Evolutionary conservation across 92 coral and sea anemone genomes (phyloP).

Genomic region (Umimayanthus kanabou): DNA sequence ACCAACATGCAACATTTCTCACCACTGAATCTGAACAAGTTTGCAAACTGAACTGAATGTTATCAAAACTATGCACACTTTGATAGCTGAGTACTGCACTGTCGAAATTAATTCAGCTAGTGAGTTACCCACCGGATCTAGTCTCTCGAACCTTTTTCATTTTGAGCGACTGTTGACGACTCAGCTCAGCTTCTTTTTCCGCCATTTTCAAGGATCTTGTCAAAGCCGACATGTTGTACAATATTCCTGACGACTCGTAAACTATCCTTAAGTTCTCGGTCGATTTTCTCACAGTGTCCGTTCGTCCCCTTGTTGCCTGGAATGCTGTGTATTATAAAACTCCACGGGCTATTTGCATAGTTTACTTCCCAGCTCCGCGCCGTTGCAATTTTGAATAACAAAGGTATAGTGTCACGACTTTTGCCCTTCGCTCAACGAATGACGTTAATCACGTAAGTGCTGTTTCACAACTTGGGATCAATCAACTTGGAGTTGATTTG

Average conservation of each 20-base stretch:
- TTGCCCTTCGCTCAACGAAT: neutral
- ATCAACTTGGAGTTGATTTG: no score
- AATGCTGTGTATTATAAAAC: neutral
- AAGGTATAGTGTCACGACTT: neutral
- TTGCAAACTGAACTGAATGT: neutral
- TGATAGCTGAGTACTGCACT: neutral
- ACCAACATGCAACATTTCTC: neutral
- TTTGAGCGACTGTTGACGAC: slow-evolving; percentile 11
- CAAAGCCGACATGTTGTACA: neutral
- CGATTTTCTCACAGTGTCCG: neutral
- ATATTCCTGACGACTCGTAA: neutral
- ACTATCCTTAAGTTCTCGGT: neutral
- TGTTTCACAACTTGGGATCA: no score
- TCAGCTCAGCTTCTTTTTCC: slow-evolving; percentile 1
- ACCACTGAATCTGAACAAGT: neutral
- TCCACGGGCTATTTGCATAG: neutral
- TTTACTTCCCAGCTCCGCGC: neutral
- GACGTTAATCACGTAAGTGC: neutral
- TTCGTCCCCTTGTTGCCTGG: neutral
- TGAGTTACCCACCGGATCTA: neutral
- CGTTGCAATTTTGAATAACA: neutral
- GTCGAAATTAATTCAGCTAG: neutral
- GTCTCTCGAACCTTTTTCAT: slow-evolving; percentile 11
- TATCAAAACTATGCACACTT: neutral
- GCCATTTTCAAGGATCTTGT: neutral